These are phyloP conservation scores for Illadopsis cleaveri DNA, from an alignment of 2,113 vertebrate species.

Conservation along the genomic window DNA sequence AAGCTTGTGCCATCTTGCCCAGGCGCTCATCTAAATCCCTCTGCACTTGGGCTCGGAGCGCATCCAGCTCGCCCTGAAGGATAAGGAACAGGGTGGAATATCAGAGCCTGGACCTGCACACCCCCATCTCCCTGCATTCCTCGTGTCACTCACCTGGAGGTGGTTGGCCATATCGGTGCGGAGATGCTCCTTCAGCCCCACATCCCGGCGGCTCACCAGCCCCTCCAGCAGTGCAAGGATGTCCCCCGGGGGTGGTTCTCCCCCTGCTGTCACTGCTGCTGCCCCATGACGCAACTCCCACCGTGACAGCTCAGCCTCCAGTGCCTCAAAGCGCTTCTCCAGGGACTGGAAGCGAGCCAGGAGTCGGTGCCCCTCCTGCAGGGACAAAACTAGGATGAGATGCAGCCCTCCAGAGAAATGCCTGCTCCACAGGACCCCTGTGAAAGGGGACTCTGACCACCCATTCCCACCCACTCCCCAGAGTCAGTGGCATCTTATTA, in stretches of 20 bases:
- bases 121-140: rapidly evolving
- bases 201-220: constrained; percentile 65
- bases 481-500: not conserved
- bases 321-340: constrained; percentile 70
- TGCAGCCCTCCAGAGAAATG: not conserved
- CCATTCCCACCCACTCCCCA: not conserved
- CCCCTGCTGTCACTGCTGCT: not conserved
- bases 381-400: rapidly evolving
- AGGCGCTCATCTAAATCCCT: constrained; percentile 58
- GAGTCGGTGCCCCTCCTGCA: constrained; percentile 52
- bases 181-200: constrained; percentile 63
- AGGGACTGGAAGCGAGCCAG: constrained; percentile 70
- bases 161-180: not conserved
- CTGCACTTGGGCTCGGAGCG: constrained; percentile 57
- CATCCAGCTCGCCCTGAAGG: constrained; percentile 58
- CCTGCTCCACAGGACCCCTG: not conserved
- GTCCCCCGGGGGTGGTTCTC: constrained; percentile 25
- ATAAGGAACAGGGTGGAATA: not conserved
- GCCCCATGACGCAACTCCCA: constrained; percentile 48
- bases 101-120: rapidly evolving
- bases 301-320: constrained; percentile 46
- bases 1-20: constrained; percentile 66
- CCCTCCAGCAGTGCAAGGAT: constrained; percentile 58
- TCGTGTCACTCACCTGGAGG: constrained; percentile 38
- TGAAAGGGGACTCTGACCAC: not conserved